Percentiles rank a stretch among this genome's conserved stretches.
These are phyloP conservation scores for Rhodinocichla rosea DNA, from an alignment of 2,113 vertebrate species.

Conservation along the genomic window DNA sequence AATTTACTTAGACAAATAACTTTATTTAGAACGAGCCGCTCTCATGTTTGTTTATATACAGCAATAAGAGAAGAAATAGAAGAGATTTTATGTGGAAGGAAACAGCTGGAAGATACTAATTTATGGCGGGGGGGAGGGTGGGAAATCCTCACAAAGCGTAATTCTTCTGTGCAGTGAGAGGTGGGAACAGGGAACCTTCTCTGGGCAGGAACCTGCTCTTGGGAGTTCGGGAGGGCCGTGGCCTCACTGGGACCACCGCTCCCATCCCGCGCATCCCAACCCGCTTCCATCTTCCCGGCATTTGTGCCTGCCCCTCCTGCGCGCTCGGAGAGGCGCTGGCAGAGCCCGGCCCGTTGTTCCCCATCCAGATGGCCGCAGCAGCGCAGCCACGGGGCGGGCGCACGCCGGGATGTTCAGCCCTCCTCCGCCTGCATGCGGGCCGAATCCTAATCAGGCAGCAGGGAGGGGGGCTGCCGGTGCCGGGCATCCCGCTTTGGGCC, in stretches of 20 bases:
- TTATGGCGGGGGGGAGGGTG: background rate
- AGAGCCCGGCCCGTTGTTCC: background rate
- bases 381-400: background rate
- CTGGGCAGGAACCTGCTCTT: background rate
- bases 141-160: background rate
- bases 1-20: constrained; percentile 65
- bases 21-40: constrained; percentile 57
- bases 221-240: background rate
- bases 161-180: background rate
- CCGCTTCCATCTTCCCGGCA: background rate
- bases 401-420: background rate
- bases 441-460: background rate
- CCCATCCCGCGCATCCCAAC: background rate
- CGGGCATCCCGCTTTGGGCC: background rate
- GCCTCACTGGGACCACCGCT: fast-evolving
- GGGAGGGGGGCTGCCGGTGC: background rate
- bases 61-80: constrained; percentile 3
- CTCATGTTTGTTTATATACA: constrained; percentile 58
- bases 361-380: constrained; percentile 12
- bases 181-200: background rate
- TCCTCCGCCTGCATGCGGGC: background rate
- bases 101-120: constrained; percentile 16
- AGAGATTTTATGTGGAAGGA: background rate
- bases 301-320: background rate
- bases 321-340: background rate